Percentiles rank a stretch among this genome's conserved stretches.
Conservation (phyloP, 2,113 vertebrate genomes). For the Trichomycterus rosablanca region DNA sequence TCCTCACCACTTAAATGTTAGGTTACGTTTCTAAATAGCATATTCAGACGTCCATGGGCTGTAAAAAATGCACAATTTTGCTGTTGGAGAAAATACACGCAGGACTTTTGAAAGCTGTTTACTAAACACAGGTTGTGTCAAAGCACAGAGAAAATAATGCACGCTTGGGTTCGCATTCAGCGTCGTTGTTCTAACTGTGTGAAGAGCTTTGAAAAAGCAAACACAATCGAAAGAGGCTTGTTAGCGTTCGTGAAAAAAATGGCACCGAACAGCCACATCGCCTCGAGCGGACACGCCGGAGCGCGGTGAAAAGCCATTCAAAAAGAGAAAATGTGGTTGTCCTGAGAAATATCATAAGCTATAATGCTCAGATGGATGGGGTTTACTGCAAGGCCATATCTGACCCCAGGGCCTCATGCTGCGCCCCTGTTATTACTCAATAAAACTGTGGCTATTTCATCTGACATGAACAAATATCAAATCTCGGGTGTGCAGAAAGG, state of each 20-base stretch:
- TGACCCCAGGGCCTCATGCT: not conserved
- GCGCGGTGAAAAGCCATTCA: not conserved
- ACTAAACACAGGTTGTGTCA: not conserved
- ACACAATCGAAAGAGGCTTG: conserved; percentile 13
- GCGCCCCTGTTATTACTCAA: conserved; percentile 10
- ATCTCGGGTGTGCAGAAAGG: not conserved
- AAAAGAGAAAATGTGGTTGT: conserved; percentile 6
- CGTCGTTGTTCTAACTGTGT: not conserved
- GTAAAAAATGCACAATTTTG: not conserved
- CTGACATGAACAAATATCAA: not conserved
- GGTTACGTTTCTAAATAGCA: no score
- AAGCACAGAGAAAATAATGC: not conserved
- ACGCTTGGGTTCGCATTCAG: not conserved
- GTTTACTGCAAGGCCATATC: conserved; percentile 14
- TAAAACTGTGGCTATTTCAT: not conserved
- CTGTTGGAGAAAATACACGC: not conserved
- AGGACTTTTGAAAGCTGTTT: not conserved
- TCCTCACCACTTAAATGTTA: not conserved
- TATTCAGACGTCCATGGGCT: not conserved
- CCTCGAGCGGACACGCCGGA: conserved; percentile 2
- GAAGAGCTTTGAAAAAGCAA: not conserved
- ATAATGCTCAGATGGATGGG: not conserved
- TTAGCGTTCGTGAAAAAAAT: conserved; percentile 6
- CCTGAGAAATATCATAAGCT: conserved; percentile 5
- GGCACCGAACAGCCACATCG: not conserved